phyloP scores from a whole-genome alignment of 2,113 vertebrate species.

The Dasyornis broadbenti region DNA sequence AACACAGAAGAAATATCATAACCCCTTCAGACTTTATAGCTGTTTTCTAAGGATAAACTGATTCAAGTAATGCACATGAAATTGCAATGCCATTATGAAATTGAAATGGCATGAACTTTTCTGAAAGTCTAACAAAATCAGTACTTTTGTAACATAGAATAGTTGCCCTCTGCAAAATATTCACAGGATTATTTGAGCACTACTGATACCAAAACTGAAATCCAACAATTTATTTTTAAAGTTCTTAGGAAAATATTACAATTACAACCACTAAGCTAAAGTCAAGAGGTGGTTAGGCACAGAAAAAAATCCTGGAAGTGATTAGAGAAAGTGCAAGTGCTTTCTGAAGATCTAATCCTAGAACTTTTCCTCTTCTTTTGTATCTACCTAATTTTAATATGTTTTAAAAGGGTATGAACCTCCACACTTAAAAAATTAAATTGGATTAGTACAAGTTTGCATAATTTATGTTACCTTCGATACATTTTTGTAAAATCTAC shows the following conservation, averaged over 20 bases:
- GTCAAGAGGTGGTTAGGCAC: neutral
- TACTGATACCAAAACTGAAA: neutral
- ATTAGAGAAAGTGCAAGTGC: neutral
- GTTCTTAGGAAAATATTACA: neutral
- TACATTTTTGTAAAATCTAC: neutral
- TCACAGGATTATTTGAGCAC: neutral
- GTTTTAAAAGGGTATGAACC: neutral
- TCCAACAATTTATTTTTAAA: neutral
- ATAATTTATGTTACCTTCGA: neutral
- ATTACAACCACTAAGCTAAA: neutral
- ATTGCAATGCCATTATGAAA: neutral
- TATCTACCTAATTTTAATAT: neutral
- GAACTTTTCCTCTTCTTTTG: neutral
- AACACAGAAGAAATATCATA: neutral
- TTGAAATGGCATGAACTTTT: neutral
- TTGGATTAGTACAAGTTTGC: neutral
- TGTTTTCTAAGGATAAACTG: neutral
- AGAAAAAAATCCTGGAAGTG: neutral
- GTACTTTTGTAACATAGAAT: neutral
- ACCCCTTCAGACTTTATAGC: neutral
- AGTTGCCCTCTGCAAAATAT: neutral
- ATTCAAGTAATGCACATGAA: neutral
- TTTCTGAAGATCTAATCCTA: neutral
- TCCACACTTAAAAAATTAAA: neutral
- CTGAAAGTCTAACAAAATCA: neutral